Evolutionary conservation across 2,888 invertebrate genomes (phyloP).

Genomic region (Amphipyra berbera): DNA sequence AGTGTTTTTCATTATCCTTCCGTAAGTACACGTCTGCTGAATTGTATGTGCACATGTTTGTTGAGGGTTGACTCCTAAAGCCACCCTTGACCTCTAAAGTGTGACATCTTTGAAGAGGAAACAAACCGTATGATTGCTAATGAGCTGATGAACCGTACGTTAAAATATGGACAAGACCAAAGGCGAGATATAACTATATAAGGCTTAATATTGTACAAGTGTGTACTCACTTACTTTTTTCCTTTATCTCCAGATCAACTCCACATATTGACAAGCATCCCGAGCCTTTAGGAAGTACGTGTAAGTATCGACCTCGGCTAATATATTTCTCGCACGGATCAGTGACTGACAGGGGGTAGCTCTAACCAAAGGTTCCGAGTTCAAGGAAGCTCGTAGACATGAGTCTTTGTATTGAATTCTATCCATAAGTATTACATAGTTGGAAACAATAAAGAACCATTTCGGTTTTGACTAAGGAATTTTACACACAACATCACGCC

Average conservation of each 20-base stretch:
- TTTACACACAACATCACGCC: no score
- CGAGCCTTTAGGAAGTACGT: slow-evolving; percentile 9
- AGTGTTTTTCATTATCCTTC: no score
- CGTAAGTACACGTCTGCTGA: no score
- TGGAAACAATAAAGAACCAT: neutral
- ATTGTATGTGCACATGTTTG: no score
- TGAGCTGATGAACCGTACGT: no score
- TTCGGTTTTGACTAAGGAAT: neutral
- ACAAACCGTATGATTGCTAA: no score
- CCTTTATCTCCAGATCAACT: slow-evolving; percentile 6
- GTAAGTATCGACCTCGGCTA: slow-evolving; percentile 28
- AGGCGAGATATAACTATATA: no score
- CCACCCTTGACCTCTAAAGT: no score
- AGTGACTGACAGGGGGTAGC: slow-evolving; percentile 34
- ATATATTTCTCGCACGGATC: slow-evolving; percentile 45
- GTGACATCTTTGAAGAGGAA: no score
- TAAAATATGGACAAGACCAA: no score
- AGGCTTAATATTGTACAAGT: no score
- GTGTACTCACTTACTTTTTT: neutral
- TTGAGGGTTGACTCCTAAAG: no score
- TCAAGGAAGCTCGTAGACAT: slow-evolving; percentile 17
- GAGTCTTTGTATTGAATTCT: slow-evolving; percentile 13
- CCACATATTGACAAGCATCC: slow-evolving; percentile 5
- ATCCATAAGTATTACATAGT: slow-evolving; percentile 1
- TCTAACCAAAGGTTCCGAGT: slow-evolving; percentile 27